phyloP scores from a whole-genome alignment of 2,797 vertebrate species.

The Gymnocypris eckloni region DNA sequence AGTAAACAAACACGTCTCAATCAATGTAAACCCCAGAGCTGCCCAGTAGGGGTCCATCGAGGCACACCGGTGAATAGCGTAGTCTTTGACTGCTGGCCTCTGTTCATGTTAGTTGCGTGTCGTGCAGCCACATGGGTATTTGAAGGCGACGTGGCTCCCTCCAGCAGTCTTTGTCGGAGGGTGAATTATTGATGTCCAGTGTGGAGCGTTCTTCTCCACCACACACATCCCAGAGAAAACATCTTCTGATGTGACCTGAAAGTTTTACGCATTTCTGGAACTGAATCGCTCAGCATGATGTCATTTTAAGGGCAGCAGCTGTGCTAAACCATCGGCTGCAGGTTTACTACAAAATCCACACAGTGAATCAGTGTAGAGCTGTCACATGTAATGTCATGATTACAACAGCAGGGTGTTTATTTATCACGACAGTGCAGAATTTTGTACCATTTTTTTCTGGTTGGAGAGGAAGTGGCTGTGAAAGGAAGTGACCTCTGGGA shows the following conservation, averaged over 20 bases:
- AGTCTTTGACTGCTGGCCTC: not conserved
- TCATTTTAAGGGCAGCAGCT: not conserved
- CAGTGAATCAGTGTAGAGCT: not conserved
- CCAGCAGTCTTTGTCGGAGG: constrained; percentile 15
- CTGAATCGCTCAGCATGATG: not conserved
- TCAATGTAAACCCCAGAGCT: constrained; percentile 8
- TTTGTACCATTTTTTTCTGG: not conserved
- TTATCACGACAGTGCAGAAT: not conserved
- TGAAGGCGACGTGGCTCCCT: not conserved
- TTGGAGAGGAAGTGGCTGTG: not conserved
- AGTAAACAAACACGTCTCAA: constrained; percentile 22
- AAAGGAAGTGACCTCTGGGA: not conserved
- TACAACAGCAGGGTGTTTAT: not conserved
- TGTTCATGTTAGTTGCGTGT: constrained; percentile 7
- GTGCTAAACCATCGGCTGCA: not conserved
- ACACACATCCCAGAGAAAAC: constrained; percentile 10
- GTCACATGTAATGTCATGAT: constrained; percentile 5
- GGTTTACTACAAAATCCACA: constrained; percentile 8
- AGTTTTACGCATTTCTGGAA: not conserved
- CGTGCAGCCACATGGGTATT: constrained; percentile 11
- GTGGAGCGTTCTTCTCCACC: not conserved
- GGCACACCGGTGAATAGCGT: constrained; percentile 3
- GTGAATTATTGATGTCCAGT: constrained; percentile 44
- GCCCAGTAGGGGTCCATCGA: constrained; percentile 45
- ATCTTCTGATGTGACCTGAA: constrained; percentile 23